Percentiles rank a stretch among this genome's conserved stretches.
phyloP scores from a whole-genome alignment of 2,888 invertebrate genomes.

The Macrophya annulata region DNA sequence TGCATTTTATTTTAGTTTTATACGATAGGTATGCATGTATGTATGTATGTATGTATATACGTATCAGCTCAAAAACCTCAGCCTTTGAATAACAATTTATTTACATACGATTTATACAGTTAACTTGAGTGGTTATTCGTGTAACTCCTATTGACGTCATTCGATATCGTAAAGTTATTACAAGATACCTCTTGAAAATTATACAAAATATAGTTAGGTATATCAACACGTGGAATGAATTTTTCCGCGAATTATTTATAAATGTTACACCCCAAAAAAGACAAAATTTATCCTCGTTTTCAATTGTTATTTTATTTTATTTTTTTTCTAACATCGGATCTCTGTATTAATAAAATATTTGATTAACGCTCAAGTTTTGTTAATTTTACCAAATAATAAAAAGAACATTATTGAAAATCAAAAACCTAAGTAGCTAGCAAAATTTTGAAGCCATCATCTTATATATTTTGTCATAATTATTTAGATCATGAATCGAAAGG shows the following conservation, averaged over 20 bases:
- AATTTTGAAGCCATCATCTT: not conserved
- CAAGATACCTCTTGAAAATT: slow-evolving; percentile 30
- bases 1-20: slow-evolving; percentile 3
- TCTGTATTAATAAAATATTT: not conserved
- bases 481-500: not conserved
- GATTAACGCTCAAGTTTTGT: not conserved
- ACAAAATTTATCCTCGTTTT: not conserved
- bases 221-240: not conserved
- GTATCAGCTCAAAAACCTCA: slow-evolving; percentile 2
- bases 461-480: not conserved
- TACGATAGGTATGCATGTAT: not conserved
- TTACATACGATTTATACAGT: slow-evolving; percentile 27
- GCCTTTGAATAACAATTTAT: slow-evolving; percentile 36
- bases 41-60: not conserved
- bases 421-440: not conserved
- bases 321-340: not conserved
- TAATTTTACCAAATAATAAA: not conserved
- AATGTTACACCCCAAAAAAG: not conserved
- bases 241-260: slow-evolving; percentile 33
- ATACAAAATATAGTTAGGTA: not conserved
- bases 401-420: not conserved
- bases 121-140: slow-evolving; percentile 23
- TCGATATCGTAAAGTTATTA: slow-evolving; percentile 9
- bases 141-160: slow-evolving; percentile 39
- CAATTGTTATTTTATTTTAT: not conserved